phyloP scores from a whole-genome alignment of 2,888 invertebrate genomes.

The Philopedon plagiatum region DNA sequence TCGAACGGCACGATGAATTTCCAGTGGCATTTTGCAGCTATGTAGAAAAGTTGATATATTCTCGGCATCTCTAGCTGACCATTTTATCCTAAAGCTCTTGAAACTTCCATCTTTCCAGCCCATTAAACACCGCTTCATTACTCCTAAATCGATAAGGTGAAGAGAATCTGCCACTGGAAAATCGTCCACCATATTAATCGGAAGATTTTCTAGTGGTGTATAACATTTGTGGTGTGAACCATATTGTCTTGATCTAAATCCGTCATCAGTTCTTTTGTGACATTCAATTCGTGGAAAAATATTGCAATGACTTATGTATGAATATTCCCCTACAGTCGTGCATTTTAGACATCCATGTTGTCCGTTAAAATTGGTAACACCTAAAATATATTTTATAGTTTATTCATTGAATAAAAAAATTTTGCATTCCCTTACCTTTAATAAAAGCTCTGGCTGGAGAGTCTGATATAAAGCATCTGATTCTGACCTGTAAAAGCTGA shows the following conservation, averaged over 20 bases:
- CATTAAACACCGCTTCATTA: slow-evolving; percentile 47
- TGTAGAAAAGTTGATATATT: slow-evolving; percentile 42
- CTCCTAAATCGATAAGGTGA: slow-evolving; percentile 44
- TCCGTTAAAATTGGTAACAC: slow-evolving; percentile 49
- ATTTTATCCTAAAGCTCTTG: slow-evolving; percentile 46
- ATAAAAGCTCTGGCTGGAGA: slow-evolving; percentile 53
- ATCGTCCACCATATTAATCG: slow-evolving; percentile 46
- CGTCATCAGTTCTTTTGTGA: slow-evolving; percentile 35
- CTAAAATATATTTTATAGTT: slow-evolving; percentile 36
- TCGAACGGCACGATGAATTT: slow-evolving; percentile 54
- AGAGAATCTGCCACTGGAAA: slow-evolving; percentile 47
- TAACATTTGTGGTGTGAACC: slow-evolving; percentile 43
- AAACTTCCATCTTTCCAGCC: slow-evolving; percentile 52
- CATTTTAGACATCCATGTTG: slow-evolving; percentile 53
- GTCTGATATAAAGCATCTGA: slow-evolving; percentile 51
- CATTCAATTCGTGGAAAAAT: slow-evolving; percentile 42
- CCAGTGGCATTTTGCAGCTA: slow-evolving; percentile 48
- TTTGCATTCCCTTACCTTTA: slow-evolving; percentile 46
- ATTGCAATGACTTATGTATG: slow-evolving; percentile 16
- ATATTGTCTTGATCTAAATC: slow-evolving; percentile 40
- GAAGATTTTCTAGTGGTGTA: slow-evolving; percentile 35
- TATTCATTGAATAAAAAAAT: not conserved
- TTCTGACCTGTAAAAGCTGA: slow-evolving; percentile 27
- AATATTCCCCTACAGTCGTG: slow-evolving; percentile 52
- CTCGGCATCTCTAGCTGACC: slow-evolving; percentile 44